Evolutionary conservation across 2,888 invertebrate genomes (phyloP), one percentile per base, ranked within the genome.

Genomic region (Pristionchus exspectatus): DNA sequence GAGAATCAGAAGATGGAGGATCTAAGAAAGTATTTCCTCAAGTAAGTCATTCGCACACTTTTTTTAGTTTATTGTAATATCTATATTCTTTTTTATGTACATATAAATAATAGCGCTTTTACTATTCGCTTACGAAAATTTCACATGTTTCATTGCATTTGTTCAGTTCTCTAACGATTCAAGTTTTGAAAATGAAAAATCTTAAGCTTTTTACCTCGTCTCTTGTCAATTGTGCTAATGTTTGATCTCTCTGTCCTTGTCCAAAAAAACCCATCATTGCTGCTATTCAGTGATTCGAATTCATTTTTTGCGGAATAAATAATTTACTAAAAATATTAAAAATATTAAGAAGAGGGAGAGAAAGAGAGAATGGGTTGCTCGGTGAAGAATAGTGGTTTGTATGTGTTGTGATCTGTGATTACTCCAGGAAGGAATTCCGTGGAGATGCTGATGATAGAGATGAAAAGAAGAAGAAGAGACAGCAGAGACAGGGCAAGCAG

Each of bases 1-100:
- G 94, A 94, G 86, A 93, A 93, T 12, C 92, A 93, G 90, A 92
- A 93, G 89, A 94, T 95, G 95, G 95, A 95, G 90, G 94, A 94
- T 77, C 92, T 95, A 63, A 93, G 95, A 27, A 90, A 91, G 5
- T 94, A 93, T 90, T 95, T 95, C 92, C 91, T 95, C 87, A 95
- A 95, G 94, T 93, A 74, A 84, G 92, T 92, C 59, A 16, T 74
- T 54, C 44, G 21, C 12, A 14, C 14, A 72, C 14, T 33, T 72
- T 33, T 72, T 16, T 24, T 81, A 7, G 38, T 38, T 16, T 38
- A 44, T 50, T 50, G 50, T 81, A 50, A n/a, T 24, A n/a, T 18
- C 24, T 24, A 21, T 74, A 38, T 74, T 9, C 30, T 74, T 4
- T 27, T 24, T 74, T 3, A 72, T 72, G 44, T 50, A n/a, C 33